Base-by-base conservation (phyloP, 2,797 vertebrate species). In the Gambelia wislizenii region DNA sequence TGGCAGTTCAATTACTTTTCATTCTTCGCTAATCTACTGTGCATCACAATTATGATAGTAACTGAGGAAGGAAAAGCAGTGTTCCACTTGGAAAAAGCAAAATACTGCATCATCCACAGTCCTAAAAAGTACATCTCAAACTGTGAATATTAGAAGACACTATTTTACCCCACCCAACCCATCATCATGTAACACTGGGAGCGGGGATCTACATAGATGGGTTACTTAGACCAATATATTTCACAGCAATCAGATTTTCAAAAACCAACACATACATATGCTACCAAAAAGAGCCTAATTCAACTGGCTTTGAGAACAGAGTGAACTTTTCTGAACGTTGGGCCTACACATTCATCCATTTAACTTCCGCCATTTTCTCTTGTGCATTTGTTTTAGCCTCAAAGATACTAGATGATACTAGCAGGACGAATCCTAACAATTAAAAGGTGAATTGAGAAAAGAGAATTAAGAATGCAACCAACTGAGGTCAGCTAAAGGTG, bases 81-180 rank as follows among this genome's bases (percentile, higher is more conserved):
- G 91, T 95, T 91, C 69, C 89, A 92, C 77, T 94, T 83, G 82
- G 90, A 30, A 1, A 85, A 93, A 42, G 90, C 84, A 93, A 94
- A 94, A 96, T 87, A 95, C 94, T 93, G 94, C 94, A 93, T 93
- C 93, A 92, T 94, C 93, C 91, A 93, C 83, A 86, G 91, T 94
- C 92, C 93, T 94, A 95, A 93, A 95, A 96, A 94, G 91, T 94
- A 92, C 86, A 93, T 88, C 92, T 96, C 91, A 91, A 85, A 93
- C 85, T 94, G 91, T 94, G 94, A 91, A 94, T 93, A 95, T 94
- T 89, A 87, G 76, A 0, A 92, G 91, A 33, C 67, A 81, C 22
- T 72, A 52, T 10, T 33, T 49, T 33, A 7, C 4, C 54, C 67
- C 39, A 47, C 54, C 44, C 83, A 67, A 30, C 27, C 33, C 27